A percentile compares a stretch with the other conserved stretches of the same genome.
These are phyloP conservation scores for Austrolebias charrua DNA, from an alignment of 2,797 vertebrate species.

Conservation along the genomic window DNA sequence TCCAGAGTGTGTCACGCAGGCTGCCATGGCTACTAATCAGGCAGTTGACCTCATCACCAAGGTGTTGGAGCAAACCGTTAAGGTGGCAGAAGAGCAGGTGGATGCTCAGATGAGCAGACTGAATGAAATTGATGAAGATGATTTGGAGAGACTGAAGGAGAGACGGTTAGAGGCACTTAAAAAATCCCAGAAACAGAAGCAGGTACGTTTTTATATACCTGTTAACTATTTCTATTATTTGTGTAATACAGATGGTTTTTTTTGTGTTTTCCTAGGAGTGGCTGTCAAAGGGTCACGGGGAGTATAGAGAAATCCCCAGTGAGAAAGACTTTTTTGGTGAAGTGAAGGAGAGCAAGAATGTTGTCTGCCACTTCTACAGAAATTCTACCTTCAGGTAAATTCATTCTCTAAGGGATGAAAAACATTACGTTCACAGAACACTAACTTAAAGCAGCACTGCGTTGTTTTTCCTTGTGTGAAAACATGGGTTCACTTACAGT, in stretches of 20 bases:
- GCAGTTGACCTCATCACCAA: constrained; percentile 85
- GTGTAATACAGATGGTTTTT: constrained; percentile 4
- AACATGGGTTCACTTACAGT: not conserved
- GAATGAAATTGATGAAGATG: constrained; percentile 92
- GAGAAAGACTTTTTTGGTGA: constrained; percentile 96
- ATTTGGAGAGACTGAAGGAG: constrained; percentile 90
- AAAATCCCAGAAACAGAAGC: constrained; percentile 96
- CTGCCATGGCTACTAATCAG: constrained; percentile 82
- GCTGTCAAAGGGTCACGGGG: constrained; percentile 96
- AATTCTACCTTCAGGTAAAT: constrained; percentile 91
- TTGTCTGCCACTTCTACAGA: constrained; percentile 98
- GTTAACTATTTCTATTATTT: not conserved
- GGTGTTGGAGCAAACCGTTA: constrained; percentile 88
- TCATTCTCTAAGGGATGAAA: not conserved
- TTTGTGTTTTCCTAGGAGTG: constrained; percentile 83
- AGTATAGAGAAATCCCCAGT: constrained; percentile 92
- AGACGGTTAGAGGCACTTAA: constrained; percentile 91
- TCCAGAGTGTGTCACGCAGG: constrained; percentile 28
- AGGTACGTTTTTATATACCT: constrained; percentile 75
- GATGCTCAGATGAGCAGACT: constrained; percentile 89
- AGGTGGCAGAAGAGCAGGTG: constrained; percentile 89
- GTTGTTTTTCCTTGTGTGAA: no score
- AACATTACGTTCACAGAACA: no score
- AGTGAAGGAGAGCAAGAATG: constrained; percentile 95
- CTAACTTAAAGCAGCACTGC: no score